Base-by-base conservation (phyloP, 2,888 invertebrate species). In the Machimus rusticus region DNA sequence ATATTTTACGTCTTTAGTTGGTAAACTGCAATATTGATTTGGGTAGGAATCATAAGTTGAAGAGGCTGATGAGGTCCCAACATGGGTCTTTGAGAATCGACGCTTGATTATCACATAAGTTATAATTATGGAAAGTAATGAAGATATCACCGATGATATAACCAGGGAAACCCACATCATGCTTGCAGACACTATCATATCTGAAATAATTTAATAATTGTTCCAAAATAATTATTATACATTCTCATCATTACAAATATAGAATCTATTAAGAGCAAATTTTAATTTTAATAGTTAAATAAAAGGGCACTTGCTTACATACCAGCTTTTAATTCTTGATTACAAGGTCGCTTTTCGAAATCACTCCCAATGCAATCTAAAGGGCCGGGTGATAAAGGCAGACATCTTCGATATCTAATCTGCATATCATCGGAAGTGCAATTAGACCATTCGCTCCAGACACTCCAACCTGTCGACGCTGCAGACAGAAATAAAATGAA, bases 11-110 rank as follows among this genome's bases (percentile, higher is more conserved):
- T 97, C 97, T 91, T 96, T 96, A 88, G 97, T 93, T 0, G 97
- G 97, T 74, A 97, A 95, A 34, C 96, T 95, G 88, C 97, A 96
- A 92, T 97, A 97, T 89, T 96, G 96, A 91, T 97, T 97, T 90
- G 96, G 96, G 91, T 96, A 96, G 0, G 96, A 94, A 39, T 96
- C 96, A 91, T 97, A 97, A 91, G 96, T 97, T 0, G 97, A 96
- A 85, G 96, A 96, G 74, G 96, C 95, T 0, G 96, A 96, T 4
- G 96, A 94, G 55, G 95, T 93, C 43, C 94, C 94, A 4, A 19
- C 3, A 43, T 19, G 9, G 23, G 37, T 57, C 57, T 74, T 66
- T 19, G 23, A 46, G n/a, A 66, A 46, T 91, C 90, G 93, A 90
- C 93, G 94, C 88, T 91, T 94, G 87, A 93, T 88, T 28, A 87